Evolutionary conservation across 2,888 invertebrate species (phyloP).

Genomic region (Zeuzera pyrina): DNA sequence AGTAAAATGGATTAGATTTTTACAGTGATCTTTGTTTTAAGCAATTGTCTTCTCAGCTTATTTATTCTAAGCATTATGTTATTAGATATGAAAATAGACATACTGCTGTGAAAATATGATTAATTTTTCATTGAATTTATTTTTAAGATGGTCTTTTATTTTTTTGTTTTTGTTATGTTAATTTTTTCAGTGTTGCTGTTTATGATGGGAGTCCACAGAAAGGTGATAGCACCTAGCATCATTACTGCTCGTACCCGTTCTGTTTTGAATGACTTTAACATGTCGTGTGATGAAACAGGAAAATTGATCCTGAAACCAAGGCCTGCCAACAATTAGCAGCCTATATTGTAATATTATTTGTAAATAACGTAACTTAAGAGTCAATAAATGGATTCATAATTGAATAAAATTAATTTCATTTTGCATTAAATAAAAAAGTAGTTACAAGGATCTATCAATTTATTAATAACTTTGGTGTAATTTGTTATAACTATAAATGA

Average conservation of each 20-base stretch:
- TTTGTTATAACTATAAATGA: conserved; percentile 69
- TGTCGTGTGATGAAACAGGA: conserved; percentile 98
- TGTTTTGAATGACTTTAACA: conserved; percentile 95
- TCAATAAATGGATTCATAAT: conserved; percentile 26
- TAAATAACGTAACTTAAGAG: conserved; percentile 49
- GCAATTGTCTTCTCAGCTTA: too few relatives aligned
- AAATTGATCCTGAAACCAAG: conserved; percentile 94
- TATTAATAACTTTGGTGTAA: conserved; percentile 72
- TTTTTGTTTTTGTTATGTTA: conserved; percentile 7
- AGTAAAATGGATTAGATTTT: too few relatives aligned
- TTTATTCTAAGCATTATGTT: too few relatives aligned
- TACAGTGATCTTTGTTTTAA: too few relatives aligned
- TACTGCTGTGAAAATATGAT: too few relatives aligned
- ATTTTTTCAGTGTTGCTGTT: conserved; percentile 88
- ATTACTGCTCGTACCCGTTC: conserved; percentile 92
- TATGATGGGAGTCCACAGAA: conserved; percentile 93
- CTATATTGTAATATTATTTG: conserved; percentile 20
- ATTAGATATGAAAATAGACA: too few relatives aligned
- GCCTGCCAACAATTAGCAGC: conserved; percentile 63
- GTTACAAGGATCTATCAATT: conserved; percentile 60
- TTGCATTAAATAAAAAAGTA: conserved; percentile 38
- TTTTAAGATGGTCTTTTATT: too few relatives aligned
- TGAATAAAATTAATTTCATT: conserved; percentile 3
- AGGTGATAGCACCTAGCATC: conserved; percentile 97
- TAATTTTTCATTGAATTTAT: not conserved